A percentile compares a stretch with the other conserved stretches of the same genome.
Conservation (phyloP, 2,797 vertebrate genomes). For the Echiichthys vipera region DNA sequence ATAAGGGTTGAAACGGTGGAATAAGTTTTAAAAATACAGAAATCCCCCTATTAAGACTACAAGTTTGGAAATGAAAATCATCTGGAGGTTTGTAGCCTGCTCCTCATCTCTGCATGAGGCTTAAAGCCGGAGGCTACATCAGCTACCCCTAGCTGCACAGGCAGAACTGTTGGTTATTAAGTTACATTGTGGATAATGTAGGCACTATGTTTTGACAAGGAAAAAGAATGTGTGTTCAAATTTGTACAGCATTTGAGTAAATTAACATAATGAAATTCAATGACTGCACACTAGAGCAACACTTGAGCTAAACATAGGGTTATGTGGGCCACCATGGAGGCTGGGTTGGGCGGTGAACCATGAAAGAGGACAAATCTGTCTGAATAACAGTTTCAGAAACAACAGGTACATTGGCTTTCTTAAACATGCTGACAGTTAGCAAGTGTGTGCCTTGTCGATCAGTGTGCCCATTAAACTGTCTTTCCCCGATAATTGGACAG, state of each 20-base stretch:
- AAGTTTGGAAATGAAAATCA: no score
- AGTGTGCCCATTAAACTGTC: not conserved
- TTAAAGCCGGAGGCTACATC: no score
- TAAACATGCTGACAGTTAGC: not conserved
- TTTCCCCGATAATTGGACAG: not conserved
- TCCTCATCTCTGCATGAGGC: not conserved
- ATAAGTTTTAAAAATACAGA: no score
- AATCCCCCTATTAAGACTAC: no score
- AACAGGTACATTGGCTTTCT: not conserved
- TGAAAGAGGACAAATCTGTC: conserved; percentile 3
- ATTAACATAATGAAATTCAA: not conserved
- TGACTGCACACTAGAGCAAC: not conserved
- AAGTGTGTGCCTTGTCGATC: not conserved
- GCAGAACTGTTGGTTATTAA: not conserved
- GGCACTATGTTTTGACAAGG: not conserved
- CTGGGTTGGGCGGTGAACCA: not conserved
- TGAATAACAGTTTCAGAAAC: not conserved
- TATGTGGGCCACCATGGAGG: not conserved
- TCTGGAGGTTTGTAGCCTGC: no score
- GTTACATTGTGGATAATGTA: not conserved
- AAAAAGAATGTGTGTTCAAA: no score
- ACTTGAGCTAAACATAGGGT: not conserved
- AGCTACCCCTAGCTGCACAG: not conserved
- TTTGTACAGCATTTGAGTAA: not conserved
- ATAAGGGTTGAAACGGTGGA: no score